Evolutionary conservation across 1,140 invertebrate genomes (phyloP), one percentile per base, ranked within the genome.

Genomic region (Solenopsis invicta): DNA sequence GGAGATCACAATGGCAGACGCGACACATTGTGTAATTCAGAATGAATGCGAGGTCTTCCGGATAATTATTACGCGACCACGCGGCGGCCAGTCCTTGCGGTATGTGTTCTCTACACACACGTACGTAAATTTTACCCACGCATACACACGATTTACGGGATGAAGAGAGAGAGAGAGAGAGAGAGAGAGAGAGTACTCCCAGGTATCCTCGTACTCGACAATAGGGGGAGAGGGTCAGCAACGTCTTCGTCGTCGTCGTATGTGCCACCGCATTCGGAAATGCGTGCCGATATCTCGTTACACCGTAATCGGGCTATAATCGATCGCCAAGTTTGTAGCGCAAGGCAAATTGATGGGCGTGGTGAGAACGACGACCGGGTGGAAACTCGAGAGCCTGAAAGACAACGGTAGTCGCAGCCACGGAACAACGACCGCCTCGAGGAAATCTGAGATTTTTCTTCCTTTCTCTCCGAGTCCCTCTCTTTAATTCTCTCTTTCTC

Each of bases 261-360:
- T 59, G 82, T 71, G 34, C 67, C 75, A 85, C 21, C 62, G 67
- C 18, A 75, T 84, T 78, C 59, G 74, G 67, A 86, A 64, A 86
- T 85, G n/a, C 37, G 61, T 50, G 29, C 29, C 81, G 92, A 86
- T 93, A 93, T 93, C 92, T 92, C 90, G 92, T 93, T 93, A 93
- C 92, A 93, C 89, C 89, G 78, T 93, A 93, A 93, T 93, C 92
- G 92, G 74, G 81, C 89, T 91, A 92, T 92, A 93, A 93, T 91
- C 87, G 85, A 87, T 86, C 81, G 92, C 84, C 34, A 77, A 92
- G 89, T 88, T 88, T 82, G 85, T 92, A 88, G 88, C 91, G 87
- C 91, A 92, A 92, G 89, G 89, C 87, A 91, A 93, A 92, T 92
- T 91, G 85, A 75, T 87, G 88, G 92, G 92, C 91, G 90, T 92